Evolutionary conservation across 2,113 vertebrate genomes (phyloP), one percentile per base, ranked within the genome.

Genomic region (Sitta europaea): DNA sequence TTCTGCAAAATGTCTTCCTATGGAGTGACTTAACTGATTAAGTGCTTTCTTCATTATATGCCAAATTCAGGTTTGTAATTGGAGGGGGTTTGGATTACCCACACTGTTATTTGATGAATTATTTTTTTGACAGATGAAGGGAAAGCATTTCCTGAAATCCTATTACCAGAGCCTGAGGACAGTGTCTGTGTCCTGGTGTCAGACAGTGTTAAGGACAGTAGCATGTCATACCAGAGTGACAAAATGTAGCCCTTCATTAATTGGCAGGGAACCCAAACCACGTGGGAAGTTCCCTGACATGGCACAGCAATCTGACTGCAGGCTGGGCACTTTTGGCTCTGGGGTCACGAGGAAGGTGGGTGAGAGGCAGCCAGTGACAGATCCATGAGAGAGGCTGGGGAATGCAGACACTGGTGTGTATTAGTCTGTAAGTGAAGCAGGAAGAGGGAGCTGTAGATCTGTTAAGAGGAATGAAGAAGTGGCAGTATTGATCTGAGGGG

Each of bases 81-180:
- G 1, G 61, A 54, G n/a, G 42, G 53, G 17, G 24, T 4, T 65
- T 88, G 62, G 71, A 40, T 89, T 94, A 55, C 48, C 53, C 27
- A 1, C 36, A 20, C 33, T 28, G 33, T 58, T 94, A 70, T 33
- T 82, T 71, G 59, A 71, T 83, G 15, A 72, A 40, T 90, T 92
- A 12, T 62, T 94, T 83, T 92, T 83, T 62, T 83, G 86, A 63
- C 88, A 86, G 71, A 58, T 82, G 42, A 88, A 91, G 31, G 40
- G 50, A 61, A 85, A 53, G 71, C 63, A 50, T 85, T 94, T 92
- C 81, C 81, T 70, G 74, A 78, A 92, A 94, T 96, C 58, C 71
- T 82, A 6, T 92, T 77, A 45, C 11, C 51, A 90, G 87, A 79
- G 62, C 71, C 74, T 82, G 31, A 59, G 89, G 89, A 65, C 40